These are phyloP conservation scores for Seriola dumerili DNA, from an alignment of 2,113 vertebrate genomes.

Conservation along the genomic window DNA sequence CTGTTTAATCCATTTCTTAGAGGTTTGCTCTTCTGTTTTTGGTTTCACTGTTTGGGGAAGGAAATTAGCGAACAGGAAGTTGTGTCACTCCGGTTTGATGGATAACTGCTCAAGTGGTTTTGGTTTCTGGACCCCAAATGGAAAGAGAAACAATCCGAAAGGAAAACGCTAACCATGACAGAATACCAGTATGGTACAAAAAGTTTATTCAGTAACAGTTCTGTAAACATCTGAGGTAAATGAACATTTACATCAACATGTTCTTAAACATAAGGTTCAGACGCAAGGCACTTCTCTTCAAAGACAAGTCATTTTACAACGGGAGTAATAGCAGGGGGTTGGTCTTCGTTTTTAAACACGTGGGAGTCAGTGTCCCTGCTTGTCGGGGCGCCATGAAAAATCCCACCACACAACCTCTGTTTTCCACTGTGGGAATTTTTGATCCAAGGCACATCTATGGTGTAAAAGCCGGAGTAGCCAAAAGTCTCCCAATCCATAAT, in stretches of 20 bases:
- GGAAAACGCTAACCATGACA: conserved; percentile 1
- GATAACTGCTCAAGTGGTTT: neutral
- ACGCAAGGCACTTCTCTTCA: conserved; percentile 87
- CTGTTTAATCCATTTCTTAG: neutral
- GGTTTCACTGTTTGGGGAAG: neutral
- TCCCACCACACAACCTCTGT: conserved; percentile 43
- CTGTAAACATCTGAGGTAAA: conserved; percentile 93
- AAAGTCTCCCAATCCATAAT: conserved; percentile 55
- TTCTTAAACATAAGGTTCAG: conserved; percentile 86
- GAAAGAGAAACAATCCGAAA: neutral
- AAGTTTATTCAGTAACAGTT: conserved; percentile 90
- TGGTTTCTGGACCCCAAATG: neutral
- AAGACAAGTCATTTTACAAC: conserved; percentile 70
- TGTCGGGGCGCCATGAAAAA: conserved; percentile 25
- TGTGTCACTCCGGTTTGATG: neutral
- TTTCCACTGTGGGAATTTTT: conserved; percentile 31
- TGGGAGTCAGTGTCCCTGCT: conserved; percentile 38
- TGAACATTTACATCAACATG: conserved; percentile 89
- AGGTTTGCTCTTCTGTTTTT: too few relatives aligned
- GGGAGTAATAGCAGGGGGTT: conserved; percentile 56
- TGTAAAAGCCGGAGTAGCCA: conserved; percentile 35
- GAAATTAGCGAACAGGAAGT: neutral
- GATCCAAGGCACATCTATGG: conserved; percentile 56
- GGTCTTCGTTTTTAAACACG: conserved; percentile 32
- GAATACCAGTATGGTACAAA: conserved; percentile 85